Evolutionary conservation across 2,113 vertebrate genomes (phyloP), one percentile per base, ranked within the genome.

Genomic region (Hymenochirus boettgeri): DNA sequence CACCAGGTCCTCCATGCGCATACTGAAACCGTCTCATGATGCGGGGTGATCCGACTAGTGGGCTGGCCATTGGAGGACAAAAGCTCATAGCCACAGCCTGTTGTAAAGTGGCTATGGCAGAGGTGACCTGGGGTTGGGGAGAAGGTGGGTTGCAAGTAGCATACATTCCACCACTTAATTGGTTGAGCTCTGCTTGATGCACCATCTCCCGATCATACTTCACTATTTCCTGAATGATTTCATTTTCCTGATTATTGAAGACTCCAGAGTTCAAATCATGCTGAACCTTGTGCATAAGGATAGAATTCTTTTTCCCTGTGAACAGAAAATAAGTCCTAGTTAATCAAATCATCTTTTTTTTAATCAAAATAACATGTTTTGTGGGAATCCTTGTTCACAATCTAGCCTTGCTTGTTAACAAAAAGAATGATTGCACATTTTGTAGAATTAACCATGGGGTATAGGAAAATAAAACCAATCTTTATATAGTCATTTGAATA

Each of bases 131-230:
- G 1, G 78, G 80, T 65, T 90, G 61, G 60, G 72, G 85, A 1
- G 85, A 81, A 71, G 82, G 69, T 47, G 64, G 55, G 29, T 66
- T 66, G 58, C 93, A 92, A 76, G 93, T 78, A 64, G 92, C 85
- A 0, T 69, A 69, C 65, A 69, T 69, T 24, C 65, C 65, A 23
- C 65, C 57, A 17, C 83, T 82, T 2, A 86, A 87, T 24, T 89
- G 88, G 51, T 64, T 26, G 45, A 89, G 78, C 42, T 94, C 93
- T 0, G 94, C 92, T 73, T 94, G 92, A 71, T 96, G 92, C 50
- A 91, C 94, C 95, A 99, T 99, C 85, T 99, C 93, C 3, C 96
- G 89, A 72, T 99, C 96, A 1, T 98, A 99, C 77, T 98, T 98
- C 56, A 99, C 95, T 0, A 99, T 99, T 83, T 98, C 95, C 78